Base-by-base conservation (phyloP, 2,113 vertebrate species). In the Porphyrio hochstetteri region DNA sequence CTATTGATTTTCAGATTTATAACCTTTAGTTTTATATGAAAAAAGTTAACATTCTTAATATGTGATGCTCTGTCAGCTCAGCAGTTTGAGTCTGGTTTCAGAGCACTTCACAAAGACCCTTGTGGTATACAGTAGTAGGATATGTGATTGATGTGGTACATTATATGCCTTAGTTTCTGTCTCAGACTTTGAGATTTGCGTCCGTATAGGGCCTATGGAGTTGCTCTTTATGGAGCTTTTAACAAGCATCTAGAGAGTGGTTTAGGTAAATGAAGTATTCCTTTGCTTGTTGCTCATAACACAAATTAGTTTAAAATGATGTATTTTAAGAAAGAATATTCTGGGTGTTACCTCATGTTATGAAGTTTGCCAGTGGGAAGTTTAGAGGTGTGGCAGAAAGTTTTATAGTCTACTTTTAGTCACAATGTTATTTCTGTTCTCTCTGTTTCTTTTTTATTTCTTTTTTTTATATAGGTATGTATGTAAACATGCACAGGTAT, bases 401-500 rank as follows among this genome's bases (percentile, higher is more conserved):
- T 40, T 74, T 53, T 53, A 6, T 36, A 35, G 64, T 82, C 21
- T 80, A 88, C 76, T 53, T 65, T 10, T 77, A 77, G 29, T 64
- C 33, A 40, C 9, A 48, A 9, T 77, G 15, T 63, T 86, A n/a
- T 75, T 94, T 91, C 21, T 89, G 12, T 65, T 92, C 29, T 75
- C 4, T 85, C 44, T 53, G 21, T 86, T 67, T 81, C 31, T 75
- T 11, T 1, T 38, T 70, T 46, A 20, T 20, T 4, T 59, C 11
- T 1, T 38, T 70, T 46, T 16, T 19, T 3, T 38, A 7, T 48
- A 16, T 59, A 23, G 48, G 2, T 36, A 9, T 19, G 7, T 35
- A 21, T 7, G 2, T 14, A 6, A 11, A 8, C 5, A 31, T 1
- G 7, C 3, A 8, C 3, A 27, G 2, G 6, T 4, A 18, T 4